These are phyloP conservation scores for Formica selysi DNA, from an alignment of 1,140 invertebrate genomes.

Conservation along the genomic window DNA sequence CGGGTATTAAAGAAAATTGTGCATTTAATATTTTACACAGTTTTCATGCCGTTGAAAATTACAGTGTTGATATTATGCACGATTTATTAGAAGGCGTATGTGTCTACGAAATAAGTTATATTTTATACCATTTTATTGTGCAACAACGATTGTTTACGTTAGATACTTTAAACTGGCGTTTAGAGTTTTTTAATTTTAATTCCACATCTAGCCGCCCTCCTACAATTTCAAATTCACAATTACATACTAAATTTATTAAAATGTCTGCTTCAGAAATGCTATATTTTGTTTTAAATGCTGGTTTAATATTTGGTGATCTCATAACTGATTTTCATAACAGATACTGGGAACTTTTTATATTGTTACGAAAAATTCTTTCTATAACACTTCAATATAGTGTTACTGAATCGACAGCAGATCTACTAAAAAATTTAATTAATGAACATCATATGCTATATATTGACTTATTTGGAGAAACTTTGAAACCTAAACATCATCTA, in stretches of 20 bases:
- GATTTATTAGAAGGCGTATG: slow-evolving; percentile 14
- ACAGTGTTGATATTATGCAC: slow-evolving; percentile 2
- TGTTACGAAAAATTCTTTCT: slow-evolving; percentile 13
- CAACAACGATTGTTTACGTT: slow-evolving; percentile 2
- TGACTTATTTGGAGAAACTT: slow-evolving; percentile 3
- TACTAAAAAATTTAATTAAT: slow-evolving; percentile 16
- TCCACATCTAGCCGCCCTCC: not conserved
- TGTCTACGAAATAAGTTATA: not conserved
- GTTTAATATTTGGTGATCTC: slow-evolving; percentile 25
- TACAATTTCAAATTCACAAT: slow-evolving; percentile 8
- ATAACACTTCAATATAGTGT: slow-evolving; percentile 22
- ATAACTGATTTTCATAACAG: not conserved
- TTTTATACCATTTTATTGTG: not conserved
- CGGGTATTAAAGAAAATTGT: not conserved
- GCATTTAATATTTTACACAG: not conserved
- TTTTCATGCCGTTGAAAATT: slow-evolving; percentile 27
- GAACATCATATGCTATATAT: slow-evolving; percentile 21
- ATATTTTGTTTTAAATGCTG: slow-evolving; percentile 24
- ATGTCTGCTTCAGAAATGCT: slow-evolving; percentile 19
- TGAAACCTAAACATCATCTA: slow-evolving; percentile 5
- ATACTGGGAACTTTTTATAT: slow-evolving; percentile 11
- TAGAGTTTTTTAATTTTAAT: slow-evolving; percentile 11
- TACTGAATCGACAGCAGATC: slow-evolving; percentile 8
- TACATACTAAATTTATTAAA: slow-evolving; percentile 22
- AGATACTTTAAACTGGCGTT: not conserved